Evolutionary conservation across 2,888 invertebrate species (phyloP), one percentile per base, ranked within the genome.

Genomic region (Diarsia brunnea): DNA sequence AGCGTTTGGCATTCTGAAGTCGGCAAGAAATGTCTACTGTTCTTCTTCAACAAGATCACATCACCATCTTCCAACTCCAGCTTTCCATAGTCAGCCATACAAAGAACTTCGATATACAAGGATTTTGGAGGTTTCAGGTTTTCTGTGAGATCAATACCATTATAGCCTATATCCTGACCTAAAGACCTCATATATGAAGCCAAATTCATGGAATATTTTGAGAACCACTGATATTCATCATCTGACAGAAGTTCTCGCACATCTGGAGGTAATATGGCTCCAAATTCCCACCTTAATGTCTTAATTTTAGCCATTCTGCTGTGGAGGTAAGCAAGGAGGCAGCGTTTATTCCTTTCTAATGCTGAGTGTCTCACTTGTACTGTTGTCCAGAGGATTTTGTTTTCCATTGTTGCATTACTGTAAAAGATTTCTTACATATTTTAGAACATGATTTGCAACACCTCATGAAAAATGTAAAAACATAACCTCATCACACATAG

Each of bases 51-150:
- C 84, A 98, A 97, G 38, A 99, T 97, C 10, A 98, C 97, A 90
- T 98, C 98, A n/a, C 99, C 99, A 95, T 99, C 98, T 88, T 98
- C 99, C 16, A 99, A 97, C 94, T 99, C 99, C 88, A 99, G 97
- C 92, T 98, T 99, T 0, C 99, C 99, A 94, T 99, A 99, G 93
- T 99, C 99, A 65, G 97, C 97, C 65, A 99, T 91, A 92, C 99
- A 99, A 24, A 98, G 97, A 71, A 99, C 99, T 97, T 99, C 99
- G 81, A 99, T 98, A 91, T 98, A 99, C 19, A 99, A 96, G 0
- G 98, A 98, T 93, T 99, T 99, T 0, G 99, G 99, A 19, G 99
- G 99, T 81, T 98, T 98, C 73, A 98, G 95, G 92, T 99, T 98
- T 84, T 98, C 98, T 0, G 98, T 98, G 45, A 99, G 97, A 94